These are phyloP conservation scores for Sebastes trivittatus DNA, from an alignment of 2,797 vertebrate genomes.

Conservation along the genomic window DNA sequence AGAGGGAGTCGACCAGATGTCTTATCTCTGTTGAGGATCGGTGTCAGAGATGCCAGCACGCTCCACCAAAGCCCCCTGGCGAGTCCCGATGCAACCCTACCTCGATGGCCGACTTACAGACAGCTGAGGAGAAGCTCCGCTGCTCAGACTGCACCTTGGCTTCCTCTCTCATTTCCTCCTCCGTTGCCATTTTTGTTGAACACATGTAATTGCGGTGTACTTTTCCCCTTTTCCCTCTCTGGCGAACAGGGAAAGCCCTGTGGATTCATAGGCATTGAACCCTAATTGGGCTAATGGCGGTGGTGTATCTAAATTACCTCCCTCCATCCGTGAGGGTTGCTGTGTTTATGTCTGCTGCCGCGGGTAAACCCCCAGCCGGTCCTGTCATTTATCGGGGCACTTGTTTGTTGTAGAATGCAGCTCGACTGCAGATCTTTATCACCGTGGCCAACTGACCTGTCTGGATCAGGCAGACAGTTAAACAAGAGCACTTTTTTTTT, in stretches of 20 bases:
- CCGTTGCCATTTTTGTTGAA: slow-evolving; percentile 62
- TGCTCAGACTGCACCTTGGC: slow-evolving; percentile 67
- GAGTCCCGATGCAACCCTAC: slow-evolving; percentile 54
- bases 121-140: slow-evolving; percentile 38
- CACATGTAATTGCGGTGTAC: slow-evolving; percentile 68
- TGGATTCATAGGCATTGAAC: slow-evolving; percentile 83
- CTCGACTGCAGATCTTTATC: slow-evolving; percentile 81
- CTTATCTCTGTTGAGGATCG: slow-evolving; percentile 61
- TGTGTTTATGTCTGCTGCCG: slow-evolving; percentile 86
- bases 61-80: slow-evolving; percentile 64
- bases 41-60: slow-evolving; percentile 63
- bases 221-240: slow-evolving; percentile 60
- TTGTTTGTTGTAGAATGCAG: slow-evolving; percentile 83
- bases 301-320: slow-evolving; percentile 81
- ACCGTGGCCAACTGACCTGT: slow-evolving; percentile 58
- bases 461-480: slow-evolving; percentile 57
- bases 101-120: slow-evolving; percentile 68
- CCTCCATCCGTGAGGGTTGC: slow-evolving; percentile 77
- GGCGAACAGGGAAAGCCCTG: slow-evolving; percentile 73
- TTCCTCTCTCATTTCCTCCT: slow-evolving; percentile 72
- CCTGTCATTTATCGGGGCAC: slow-evolving; percentile 76
- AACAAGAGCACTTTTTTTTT: neutral
- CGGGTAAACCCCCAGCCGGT: slow-evolving; percentile 69
- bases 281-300: slow-evolving; percentile 82
- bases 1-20: slow-evolving; percentile 56